phyloP scores from a whole-genome alignment of 1,140 invertebrate genomes.

The Drosophila orosa region DNA sequence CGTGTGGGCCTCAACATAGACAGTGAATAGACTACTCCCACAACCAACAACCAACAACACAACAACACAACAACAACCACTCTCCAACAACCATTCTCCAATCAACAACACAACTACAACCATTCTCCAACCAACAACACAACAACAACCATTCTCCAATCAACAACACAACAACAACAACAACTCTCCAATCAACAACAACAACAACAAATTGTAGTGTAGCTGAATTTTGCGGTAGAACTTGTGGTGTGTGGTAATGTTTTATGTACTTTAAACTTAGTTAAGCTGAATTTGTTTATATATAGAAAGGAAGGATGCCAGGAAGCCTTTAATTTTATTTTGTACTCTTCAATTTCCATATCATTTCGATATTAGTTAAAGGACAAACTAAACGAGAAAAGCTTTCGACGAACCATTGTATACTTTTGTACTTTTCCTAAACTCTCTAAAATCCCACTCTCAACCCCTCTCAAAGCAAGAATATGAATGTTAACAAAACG shows the following conservation, averaged over 20 bases:
- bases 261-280: slow-evolving; percentile 45
- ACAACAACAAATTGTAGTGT: slow-evolving; percentile 66
- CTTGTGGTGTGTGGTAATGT: slow-evolving; percentile 33
- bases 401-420: slow-evolving; percentile 72
- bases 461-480: slow-evolving; percentile 23
- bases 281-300: slow-evolving; percentile 52
- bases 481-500: slow-evolving; percentile 46
- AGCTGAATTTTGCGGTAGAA: slow-evolving; percentile 68
- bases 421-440: slow-evolving; percentile 82
- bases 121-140: no score
- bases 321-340: slow-evolving; percentile 6
- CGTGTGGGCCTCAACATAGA: slow-evolving; percentile 89
- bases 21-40: slow-evolving; percentile 80
- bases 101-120: slow-evolving; percentile 48
- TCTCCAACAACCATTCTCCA: slow-evolving; percentile 50
- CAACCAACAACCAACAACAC: slow-evolving; percentile 17
- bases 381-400: slow-evolving; percentile 63
- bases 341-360: slow-evolving; percentile 13
- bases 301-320: neutral
- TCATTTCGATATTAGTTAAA: slow-evolving; percentile 30
- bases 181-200: slow-evolving; percentile 55
- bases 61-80: slow-evolving; percentile 24
- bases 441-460: slow-evolving; percentile 60
- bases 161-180: slow-evolving; percentile 34
- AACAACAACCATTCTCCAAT: no score